Evolutionary conservation across 2,888 invertebrate species (phyloP), one percentile per base, ranked within the genome.

Genomic region (Pheosia tremula): DNA sequence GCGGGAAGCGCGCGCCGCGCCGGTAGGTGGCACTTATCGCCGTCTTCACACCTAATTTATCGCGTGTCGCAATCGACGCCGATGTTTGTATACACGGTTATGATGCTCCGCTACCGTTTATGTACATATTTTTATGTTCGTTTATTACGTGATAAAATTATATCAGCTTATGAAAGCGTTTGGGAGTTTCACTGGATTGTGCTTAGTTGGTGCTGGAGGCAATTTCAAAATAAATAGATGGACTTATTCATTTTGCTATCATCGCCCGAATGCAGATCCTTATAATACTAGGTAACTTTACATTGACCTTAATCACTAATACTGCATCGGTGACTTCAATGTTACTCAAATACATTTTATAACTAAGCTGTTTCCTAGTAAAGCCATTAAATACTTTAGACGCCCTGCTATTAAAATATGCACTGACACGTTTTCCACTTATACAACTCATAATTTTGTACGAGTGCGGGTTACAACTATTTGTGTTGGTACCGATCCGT

Each of bases 1-100:
- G 68, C 58, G 66, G 56, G 56, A 53, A 54, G 54, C 63, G 66
- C 57, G 66, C 67, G 61, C 72, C 80, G 82, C 81, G 80, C 80
- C 79, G 79, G 74, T 77, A 78, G 78, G 82, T 82, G 83, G 88
- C 88, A 89, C 88, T 91, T 90, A 89, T 87, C 88, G 86, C 85
- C 83, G 86, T 90, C 90, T 91, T 89, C 88, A 87, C 91, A 88
- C 90, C 87, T 88, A 89, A 91, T 91, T 91, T 91, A 90, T 89
- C 89, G 90, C 89, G 85, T 82, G 85, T 81, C 84, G 86, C 86
- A 82, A 88, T 89, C 87, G 82, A 24, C 80, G 77, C 75, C 81
- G 79, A 70, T 84, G 83, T 83, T 85, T 83, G 82, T 84, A 81
- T 79, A 82, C 81, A 79, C 72, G 69, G 75, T 76, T 80, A 80